A percentile compares a stretch with the other conserved stretches of the same genome.
These are phyloP conservation scores for Halocynthia aurantium DNA, from an alignment of 23 tunicate genomes.

Conservation along the genomic window DNA sequence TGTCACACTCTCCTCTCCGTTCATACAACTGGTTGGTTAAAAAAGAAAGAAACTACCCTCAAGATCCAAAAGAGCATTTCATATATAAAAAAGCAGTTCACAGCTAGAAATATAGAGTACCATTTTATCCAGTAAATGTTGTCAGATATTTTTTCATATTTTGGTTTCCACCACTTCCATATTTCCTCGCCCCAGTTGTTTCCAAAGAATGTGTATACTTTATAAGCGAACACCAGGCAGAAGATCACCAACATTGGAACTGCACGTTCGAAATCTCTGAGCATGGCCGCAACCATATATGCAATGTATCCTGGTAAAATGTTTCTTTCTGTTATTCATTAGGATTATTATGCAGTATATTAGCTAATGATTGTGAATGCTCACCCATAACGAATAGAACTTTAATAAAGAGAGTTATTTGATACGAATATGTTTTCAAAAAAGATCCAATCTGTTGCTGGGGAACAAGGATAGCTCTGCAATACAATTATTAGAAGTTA, in stretches of 20 bases:
- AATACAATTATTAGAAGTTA: too few species aligned
- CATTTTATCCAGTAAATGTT: constrained; percentile 82
- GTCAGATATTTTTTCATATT: background rate
- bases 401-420: too few species aligned
- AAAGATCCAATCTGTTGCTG: too few species aligned
- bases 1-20: background rate
- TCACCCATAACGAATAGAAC: too few species aligned
- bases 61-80: too few species aligned
- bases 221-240: constrained; percentile 8
- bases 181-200: constrained; percentile 1
- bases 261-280: constrained; percentile 2
- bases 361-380: too few species aligned
- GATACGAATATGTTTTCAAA: too few species aligned
- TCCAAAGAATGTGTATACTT: constrained; percentile 4
- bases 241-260: constrained; percentile 16
- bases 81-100: too few species aligned
- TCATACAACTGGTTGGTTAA: background rate
- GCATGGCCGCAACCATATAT: constrained; percentile 16
- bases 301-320: constrained; percentile 10
- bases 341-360: too few species aligned
- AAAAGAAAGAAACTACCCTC: background rate
- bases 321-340: too few species aligned
- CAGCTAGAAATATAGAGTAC: constrained; percentile 18
- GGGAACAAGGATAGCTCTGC: too few species aligned
- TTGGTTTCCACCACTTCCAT: constrained; percentile 16